Percentiles rank a stretch among this genome's conserved stretches.
Evolutionary conservation across 2,888 invertebrate genomes (phyloP).

Genomic region (Strigamia transsilvanica): DNA sequence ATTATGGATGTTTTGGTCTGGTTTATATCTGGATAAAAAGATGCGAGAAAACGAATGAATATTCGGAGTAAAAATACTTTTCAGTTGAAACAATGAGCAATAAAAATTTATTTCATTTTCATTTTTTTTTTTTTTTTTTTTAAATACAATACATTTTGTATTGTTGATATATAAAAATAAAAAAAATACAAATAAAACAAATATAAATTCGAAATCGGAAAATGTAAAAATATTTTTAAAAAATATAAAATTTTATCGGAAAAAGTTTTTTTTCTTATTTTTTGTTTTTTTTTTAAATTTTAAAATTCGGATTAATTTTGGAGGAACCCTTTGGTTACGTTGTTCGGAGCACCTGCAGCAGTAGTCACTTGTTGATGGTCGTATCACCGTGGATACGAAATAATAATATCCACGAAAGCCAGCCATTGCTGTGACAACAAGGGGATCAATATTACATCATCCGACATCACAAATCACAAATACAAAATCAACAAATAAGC

Average conservation of each 20-base stretch:
- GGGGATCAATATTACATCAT: constrained; percentile 5
- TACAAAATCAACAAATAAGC: background rate
- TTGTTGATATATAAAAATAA: background rate
- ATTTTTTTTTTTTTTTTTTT: background rate
- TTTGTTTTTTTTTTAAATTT: background rate
- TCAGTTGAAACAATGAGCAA: constrained; percentile 24
- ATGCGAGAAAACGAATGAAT: no score
- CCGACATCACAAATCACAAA: constrained; percentile 15
- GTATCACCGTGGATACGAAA: background rate
- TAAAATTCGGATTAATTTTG: background rate
- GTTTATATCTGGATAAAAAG: no score
- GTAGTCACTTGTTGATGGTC: constrained; percentile 2
- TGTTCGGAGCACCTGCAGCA: background rate
- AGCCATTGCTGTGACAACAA: constrained; percentile 19
- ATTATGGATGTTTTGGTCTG: constrained; percentile 13
- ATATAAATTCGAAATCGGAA: no score
- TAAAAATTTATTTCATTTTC: constrained; percentile 18
- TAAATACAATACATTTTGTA: no score
- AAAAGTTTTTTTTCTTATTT: no score
- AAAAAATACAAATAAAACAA: background rate
- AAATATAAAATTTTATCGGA: no score
- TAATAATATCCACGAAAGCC: constrained; percentile 5
- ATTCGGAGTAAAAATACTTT: background rate
- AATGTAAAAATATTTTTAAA: no score
- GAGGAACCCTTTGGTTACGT: background rate